Percentiles rank a stretch among this genome's conserved stretches.
These are phyloP conservation scores for Hormiphora californensis DNA, from an alignment of 37 sponge, comb jelly and placozoan genomes.

Conservation along the genomic window DNA sequence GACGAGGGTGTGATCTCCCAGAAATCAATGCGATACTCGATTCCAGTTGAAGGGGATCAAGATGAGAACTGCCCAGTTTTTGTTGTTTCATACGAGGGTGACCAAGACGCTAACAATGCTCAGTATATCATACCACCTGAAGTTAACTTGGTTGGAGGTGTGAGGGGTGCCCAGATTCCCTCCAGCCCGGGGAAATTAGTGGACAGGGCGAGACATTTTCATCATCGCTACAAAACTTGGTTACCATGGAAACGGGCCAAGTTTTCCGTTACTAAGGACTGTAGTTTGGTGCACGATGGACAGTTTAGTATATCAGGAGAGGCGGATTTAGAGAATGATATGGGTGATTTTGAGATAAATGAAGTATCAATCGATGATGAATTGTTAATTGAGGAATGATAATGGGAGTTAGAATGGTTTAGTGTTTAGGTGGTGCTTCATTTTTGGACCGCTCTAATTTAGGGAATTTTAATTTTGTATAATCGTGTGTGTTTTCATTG, in stretches of 20 bases:
- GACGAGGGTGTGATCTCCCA: not conserved
- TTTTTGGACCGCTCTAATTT: no score
- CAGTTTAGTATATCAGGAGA: not conserved
- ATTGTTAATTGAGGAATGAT: not conserved
- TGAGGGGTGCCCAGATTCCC: no score
- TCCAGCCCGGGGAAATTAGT: not conserved
- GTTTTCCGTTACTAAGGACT: not conserved
- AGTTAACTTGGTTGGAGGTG: not conserved
- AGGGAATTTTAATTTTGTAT: no score
- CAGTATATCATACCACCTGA: not conserved
- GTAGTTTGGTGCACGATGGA: not conserved
- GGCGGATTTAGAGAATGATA: not conserved
- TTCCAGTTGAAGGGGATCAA: not conserved
- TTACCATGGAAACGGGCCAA: not conserved
- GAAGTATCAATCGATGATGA: constrained; percentile 36
- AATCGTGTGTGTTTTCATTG: not conserved
- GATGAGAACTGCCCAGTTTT: not conserved
- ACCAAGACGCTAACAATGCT: not conserved
- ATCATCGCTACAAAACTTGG: not conserved
- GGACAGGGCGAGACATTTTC: not conserved
- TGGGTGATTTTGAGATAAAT: not conserved
- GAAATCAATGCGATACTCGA: not conserved
- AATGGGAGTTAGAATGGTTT: not conserved
- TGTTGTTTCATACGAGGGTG: not conserved
- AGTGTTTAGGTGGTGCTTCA: not conserved